Base-by-base conservation (phyloP, 2,113 vertebrate genomes). In the Pholis gunnellus region DNA sequence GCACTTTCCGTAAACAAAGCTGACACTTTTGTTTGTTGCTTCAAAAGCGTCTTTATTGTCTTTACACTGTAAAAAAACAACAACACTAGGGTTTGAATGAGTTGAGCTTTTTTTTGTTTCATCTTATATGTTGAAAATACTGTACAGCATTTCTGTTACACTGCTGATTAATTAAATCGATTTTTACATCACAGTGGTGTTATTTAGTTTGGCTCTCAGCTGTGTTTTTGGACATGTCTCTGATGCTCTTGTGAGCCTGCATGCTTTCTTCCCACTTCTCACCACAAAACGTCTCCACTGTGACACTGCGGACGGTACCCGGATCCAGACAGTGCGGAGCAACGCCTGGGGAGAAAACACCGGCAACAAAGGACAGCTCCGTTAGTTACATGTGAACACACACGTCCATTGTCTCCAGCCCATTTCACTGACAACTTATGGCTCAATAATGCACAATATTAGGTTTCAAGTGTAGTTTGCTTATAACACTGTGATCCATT, bases 261-360 rank as follows among this genome's bases (percentile, higher is more conserved):
- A 99, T 92, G 76, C 95, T 97, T 84, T 97, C 97, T 81, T 99
- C 98, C 98, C 98, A 99, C 3, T 97, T 95, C 42, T 96, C 95
- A 34, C 98, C 97, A 69, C 96, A 95, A 92, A 99, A 97, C 0
- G 95, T 94, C 90, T 99, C 97, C 17, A 96, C 92, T 27, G 93
- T 95, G 70, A 96, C 64, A 34, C 94, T 97, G 86, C 89, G 88
- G 75, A 98, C 96, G 0, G 97, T 98, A 54, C 97, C 98, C 60
- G 96, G 95, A 48, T 99, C 97, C 91, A 99, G 93, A 83, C 97
- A 99, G 67, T 99, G 97, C 0, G 96, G 96, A 46, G 97, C 96
- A 3, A 99, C 95, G 59, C 97, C 98, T 99, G 81, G 65, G 68
- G 69, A 75, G 72, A 75, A 61, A 60, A 72, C 9, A 75, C n/a